Evolutionary conservation across 2,797 vertebrate genomes (phyloP).

Genomic region (Chanos chanos): DNA sequence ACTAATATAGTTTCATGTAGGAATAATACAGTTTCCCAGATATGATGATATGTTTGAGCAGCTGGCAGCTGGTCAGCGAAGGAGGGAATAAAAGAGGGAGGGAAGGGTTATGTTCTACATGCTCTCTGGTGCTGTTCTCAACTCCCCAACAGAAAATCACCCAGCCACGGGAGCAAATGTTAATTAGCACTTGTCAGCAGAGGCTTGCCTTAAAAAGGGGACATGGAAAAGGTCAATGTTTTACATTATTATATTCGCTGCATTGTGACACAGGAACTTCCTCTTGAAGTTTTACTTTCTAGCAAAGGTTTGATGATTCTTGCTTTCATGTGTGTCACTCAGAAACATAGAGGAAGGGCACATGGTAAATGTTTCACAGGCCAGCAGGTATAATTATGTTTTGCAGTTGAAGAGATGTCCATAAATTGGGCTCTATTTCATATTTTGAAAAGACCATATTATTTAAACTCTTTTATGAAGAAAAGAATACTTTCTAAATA

Average conservation of each 20-base stretch:
- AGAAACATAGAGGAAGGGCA: background rate
- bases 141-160: constrained; percentile 62
- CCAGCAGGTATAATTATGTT: too few species aligned
- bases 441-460: too few species aligned
- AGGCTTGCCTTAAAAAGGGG: constrained; percentile 60
- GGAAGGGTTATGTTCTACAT: constrained; percentile 9
- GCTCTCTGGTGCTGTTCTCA: constrained; percentile 44
- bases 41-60: too few species aligned
- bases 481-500: too few species aligned
- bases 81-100: too few species aligned
- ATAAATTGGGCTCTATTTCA: too few species aligned
- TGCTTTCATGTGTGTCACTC: background rate
- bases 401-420: too few species aligned
- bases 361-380: too few species aligned
- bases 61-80: too few species aligned
- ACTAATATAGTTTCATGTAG: too few species aligned
- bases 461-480: too few species aligned
- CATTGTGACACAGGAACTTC: constrained; percentile 50
- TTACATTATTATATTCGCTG: constrained; percentile 67
- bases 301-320: constrained; percentile 39
- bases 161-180: constrained; percentile 68
- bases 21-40: too few species aligned
- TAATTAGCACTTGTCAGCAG: constrained; percentile 72
- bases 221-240: constrained; percentile 65
- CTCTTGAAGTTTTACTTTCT: constrained; percentile 47